A percentile compares a stretch with the other conserved stretches of the same genome.
Conservation (phyloP, 2,797 vertebrate genomes). For the Limosa lapponica region DNA sequence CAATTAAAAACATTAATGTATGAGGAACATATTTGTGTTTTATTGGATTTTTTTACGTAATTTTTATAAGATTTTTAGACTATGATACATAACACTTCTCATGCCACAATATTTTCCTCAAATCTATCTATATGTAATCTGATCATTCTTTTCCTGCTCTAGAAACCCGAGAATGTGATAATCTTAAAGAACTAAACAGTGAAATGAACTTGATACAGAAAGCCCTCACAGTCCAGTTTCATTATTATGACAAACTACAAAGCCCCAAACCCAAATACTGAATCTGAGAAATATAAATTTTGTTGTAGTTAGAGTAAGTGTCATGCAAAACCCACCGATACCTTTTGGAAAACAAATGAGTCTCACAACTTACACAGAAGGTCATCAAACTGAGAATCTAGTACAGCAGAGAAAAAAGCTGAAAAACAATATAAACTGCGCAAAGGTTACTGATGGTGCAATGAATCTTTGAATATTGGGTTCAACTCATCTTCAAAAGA, state of each 20-base stretch:
- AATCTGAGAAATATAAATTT: neutral
- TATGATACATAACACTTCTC: neutral
- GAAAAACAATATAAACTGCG: neutral
- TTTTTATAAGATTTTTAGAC: neutral
- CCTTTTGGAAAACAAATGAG: neutral
- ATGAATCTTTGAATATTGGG: neutral
- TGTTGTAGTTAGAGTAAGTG: neutral
- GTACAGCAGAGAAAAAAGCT: neutral
- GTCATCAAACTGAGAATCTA: neutral
- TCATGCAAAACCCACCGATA: neutral
- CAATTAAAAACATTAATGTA: neutral
- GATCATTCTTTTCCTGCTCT: neutral
- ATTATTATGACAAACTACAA: neutral
- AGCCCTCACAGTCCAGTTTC: neutral
- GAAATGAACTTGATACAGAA: neutral
- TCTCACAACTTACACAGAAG: neutral
- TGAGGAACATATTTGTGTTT: neutral
- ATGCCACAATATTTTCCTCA: neutral
- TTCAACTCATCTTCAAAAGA: neutral
- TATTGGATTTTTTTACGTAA: neutral
- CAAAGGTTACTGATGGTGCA: constrained; percentile 13
- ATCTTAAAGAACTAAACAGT: neutral
- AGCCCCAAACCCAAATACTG: neutral
- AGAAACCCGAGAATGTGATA: neutral
- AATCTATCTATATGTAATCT: neutral